phyloP scores from a whole-genome alignment of 1,140 invertebrate species.

The Diploscapter pachys region DNA sequence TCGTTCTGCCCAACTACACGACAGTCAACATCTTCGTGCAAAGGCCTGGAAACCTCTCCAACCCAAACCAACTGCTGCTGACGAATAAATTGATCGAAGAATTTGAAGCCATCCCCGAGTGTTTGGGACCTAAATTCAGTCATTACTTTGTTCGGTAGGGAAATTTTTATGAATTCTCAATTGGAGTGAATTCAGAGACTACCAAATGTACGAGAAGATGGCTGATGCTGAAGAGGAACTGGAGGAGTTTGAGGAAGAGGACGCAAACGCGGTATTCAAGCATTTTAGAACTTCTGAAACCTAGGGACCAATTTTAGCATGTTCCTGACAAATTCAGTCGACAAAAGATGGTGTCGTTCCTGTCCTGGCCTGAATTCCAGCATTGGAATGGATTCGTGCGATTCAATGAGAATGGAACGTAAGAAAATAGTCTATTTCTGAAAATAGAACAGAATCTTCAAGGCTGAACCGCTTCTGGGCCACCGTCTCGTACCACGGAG shows the following conservation, averaged over 20 bases:
- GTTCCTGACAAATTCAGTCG: constrained; percentile 18
- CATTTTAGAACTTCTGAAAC: no score
- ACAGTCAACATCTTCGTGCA: constrained; percentile 45
- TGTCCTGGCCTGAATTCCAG: constrained; percentile 51
- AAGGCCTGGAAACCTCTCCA: constrained; percentile 40
- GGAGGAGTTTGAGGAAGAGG: constrained; percentile 7
- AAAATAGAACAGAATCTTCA: background rate
- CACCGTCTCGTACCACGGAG: constrained; percentile 46
- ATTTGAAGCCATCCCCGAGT: constrained; percentile 45
- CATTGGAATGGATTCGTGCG: constrained; percentile 50
- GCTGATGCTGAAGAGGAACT: constrained; percentile 26
- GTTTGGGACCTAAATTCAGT: constrained; percentile 43
- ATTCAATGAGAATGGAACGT: constrained; percentile 40
- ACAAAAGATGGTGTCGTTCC: constrained; percentile 39
- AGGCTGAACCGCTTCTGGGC: constrained; percentile 43
- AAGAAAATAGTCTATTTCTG: background rate
- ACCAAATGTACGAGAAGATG: constrained; percentile 16
- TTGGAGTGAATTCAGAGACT: constrained; percentile 18
- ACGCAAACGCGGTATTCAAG: no score
- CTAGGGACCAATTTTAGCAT: no score
- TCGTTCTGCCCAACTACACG: constrained; percentile 48
- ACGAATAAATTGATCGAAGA: constrained; percentile 36
- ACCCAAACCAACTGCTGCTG: constrained; percentile 23
- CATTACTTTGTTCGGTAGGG: constrained; percentile 51
- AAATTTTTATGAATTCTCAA: constrained; percentile 1